These are phyloP conservation scores for Rhagologus leucostigma DNA, from an alignment of 2,113 vertebrate genomes.

Conservation along the genomic window DNA sequence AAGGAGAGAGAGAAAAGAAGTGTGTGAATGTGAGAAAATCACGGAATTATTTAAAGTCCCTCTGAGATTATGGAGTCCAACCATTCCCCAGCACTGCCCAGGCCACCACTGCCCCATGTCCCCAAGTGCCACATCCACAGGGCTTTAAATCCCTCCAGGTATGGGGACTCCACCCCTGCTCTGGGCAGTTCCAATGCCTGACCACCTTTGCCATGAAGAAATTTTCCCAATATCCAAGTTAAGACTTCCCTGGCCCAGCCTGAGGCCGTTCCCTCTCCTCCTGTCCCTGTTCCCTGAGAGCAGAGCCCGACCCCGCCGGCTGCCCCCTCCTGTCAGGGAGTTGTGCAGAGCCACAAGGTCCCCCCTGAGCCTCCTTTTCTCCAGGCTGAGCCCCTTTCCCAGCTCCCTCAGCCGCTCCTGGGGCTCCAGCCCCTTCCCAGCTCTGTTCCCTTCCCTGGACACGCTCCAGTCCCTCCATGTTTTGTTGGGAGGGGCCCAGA, in stretches of 20 bases:
- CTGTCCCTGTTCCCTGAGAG: background rate
- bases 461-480: background rate
- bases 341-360: background rate
- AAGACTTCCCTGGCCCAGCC: background rate
- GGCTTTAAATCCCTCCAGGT: too few species aligned
- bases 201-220: too few species aligned
- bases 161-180: too few species aligned
- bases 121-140: too few species aligned
- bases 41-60: background rate
- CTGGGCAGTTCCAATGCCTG: too few species aligned
- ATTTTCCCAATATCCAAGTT: too few species aligned
- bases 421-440: background rate
- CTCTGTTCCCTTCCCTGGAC: background rate
- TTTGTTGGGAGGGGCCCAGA: background rate
- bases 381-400: background rate
- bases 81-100: too few species aligned
- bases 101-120: too few species aligned
- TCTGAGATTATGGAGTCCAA: too few species aligned
- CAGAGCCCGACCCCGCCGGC: background rate
- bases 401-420: background rate
- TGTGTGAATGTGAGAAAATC: rapidly evolving
- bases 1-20: background rate
- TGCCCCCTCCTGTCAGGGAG: background rate
- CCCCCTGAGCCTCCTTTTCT: background rate
- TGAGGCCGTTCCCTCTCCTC: background rate